Evolutionary conservation across 2,113 vertebrate genomes (phyloP).

Genomic region (Coregonus clupeaformis): DNA sequence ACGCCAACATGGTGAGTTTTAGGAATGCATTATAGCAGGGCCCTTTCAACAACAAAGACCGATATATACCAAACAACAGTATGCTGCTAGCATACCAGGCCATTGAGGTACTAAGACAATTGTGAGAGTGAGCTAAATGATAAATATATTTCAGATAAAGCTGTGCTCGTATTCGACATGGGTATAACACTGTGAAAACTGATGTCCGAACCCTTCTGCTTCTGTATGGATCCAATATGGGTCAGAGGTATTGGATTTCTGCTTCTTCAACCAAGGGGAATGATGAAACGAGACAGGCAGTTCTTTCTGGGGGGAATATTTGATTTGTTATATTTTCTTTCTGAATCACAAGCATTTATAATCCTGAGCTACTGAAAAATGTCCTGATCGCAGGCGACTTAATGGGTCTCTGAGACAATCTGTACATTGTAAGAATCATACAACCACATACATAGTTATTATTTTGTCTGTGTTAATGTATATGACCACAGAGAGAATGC

Average conservation of each 20-base stretch:
- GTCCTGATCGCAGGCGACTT: neutral
- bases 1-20: no score
- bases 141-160: neutral
- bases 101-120: neutral
- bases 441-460: neutral
- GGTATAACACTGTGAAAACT: neutral
- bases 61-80: neutral
- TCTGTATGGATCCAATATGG: neutral
- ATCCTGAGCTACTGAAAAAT: neutral
- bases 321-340: neutral
- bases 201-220: neutral
- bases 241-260: neutral
- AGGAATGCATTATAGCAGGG: no score
- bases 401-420: neutral
- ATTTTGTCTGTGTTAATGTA: no score
- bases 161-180: neutral
- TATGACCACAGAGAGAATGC: no score
- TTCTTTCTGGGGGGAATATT: slow-evolving; percentile 2
- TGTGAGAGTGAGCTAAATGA: neutral
- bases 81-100: no score
- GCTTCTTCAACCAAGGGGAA: neutral
- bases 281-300: neutral
- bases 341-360: neutral
- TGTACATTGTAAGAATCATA: neutral
- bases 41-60: no score